Evolutionary conservation across 2,797 vertebrate species (phyloP).

Genomic region (Phylloscopus collybita): DNA sequence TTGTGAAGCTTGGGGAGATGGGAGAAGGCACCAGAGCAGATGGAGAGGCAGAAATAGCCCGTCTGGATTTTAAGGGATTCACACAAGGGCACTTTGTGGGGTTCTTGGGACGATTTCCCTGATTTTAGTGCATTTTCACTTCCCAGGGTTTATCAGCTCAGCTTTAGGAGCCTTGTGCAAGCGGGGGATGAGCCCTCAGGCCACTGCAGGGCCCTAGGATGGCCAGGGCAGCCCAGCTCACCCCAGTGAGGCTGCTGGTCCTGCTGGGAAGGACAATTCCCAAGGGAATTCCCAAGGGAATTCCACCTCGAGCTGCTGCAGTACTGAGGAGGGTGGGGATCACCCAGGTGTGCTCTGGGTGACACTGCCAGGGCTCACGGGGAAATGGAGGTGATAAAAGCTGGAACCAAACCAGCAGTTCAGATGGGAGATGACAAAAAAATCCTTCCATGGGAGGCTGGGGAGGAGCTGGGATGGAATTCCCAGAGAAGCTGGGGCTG

Average conservation of each 20-base stretch:
- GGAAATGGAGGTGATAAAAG: fast-evolving
- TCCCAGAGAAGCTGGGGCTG: neutral
- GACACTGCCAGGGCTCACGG: neutral
- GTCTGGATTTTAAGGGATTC: neutral
- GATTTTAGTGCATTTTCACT: neutral
- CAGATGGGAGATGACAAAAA: neutral
- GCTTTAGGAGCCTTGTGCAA: neutral
- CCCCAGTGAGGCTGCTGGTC: neutral
- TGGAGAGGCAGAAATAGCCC: neutral
- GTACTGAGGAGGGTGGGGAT: neutral
- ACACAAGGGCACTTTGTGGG: neutral
- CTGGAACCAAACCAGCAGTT: fast-evolving
- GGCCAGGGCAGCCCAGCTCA: neutral
- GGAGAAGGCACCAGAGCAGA: neutral
- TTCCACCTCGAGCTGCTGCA: neutral
- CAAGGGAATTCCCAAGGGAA: neutral
- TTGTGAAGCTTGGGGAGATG: neutral
- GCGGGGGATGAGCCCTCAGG: neutral
- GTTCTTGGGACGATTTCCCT: neutral
- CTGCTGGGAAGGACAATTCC: neutral
- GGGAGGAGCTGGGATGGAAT: neutral
- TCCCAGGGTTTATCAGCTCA: neutral
- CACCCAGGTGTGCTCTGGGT: neutral
- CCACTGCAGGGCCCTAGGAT: neutral
- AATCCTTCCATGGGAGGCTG: neutral